phyloP scores from a whole-genome alignment of 2,113 vertebrate species.

The Rhea americana region DNA sequence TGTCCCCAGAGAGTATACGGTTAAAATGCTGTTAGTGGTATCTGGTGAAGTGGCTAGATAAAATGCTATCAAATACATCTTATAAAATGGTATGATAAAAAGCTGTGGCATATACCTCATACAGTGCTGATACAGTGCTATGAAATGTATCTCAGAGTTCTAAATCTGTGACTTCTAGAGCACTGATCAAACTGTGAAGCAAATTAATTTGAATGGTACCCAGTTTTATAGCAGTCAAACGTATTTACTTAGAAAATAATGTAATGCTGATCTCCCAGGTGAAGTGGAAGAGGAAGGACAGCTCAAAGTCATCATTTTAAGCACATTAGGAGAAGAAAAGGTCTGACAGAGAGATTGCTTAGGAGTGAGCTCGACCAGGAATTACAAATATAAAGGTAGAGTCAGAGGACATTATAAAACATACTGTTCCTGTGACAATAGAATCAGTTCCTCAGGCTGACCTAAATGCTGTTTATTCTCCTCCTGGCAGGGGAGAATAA shows the following conservation, averaged over 20 bases:
- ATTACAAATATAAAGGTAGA: neutral
- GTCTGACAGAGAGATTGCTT: neutral
- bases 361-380: neutral
- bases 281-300: neutral
- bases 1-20: neutral
- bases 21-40: neutral
- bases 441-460: slow-evolving; percentile 3
- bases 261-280: neutral
- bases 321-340: neutral
- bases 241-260: neutral
- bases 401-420: neutral
- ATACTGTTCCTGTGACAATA: neutral
- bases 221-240: neutral
- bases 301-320: slow-evolving; percentile 3
- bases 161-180: neutral
- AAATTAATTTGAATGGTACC: slow-evolving; percentile 13
- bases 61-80: slow-evolving; percentile 9
- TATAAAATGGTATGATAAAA: neutral
- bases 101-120: neutral
- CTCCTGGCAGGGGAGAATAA: neutral
- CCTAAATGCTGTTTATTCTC: neutral
- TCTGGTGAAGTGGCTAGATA: neutral
- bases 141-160: neutral
- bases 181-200: neutral
- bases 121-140: neutral